Conservation (phyloP, 2,888 invertebrate genomes). For the Eupithecia abbreviata region DNA sequence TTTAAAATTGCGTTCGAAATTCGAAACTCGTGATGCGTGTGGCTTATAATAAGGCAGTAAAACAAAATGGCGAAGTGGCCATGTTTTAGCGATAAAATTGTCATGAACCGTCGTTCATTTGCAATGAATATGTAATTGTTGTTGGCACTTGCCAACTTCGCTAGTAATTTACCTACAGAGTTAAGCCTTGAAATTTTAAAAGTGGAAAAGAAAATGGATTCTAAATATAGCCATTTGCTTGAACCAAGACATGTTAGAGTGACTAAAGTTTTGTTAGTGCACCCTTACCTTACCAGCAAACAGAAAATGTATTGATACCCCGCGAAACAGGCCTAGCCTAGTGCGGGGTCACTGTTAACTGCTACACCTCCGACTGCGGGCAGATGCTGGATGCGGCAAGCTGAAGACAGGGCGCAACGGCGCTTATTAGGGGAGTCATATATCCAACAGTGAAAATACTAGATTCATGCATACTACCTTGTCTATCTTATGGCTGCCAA, state of each 20-base stretch:
- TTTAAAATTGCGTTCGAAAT: slow-evolving; percentile 61
- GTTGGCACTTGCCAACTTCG: neutral
- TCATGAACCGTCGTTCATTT: slow-evolving; percentile 31
- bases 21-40: slow-evolving; percentile 61
- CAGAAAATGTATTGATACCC: too few species aligned
- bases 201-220: neutral
- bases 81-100: slow-evolving; percentile 27
- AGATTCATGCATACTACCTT: too few species aligned
- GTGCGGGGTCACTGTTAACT: too few species aligned
- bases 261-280: too few species aligned
- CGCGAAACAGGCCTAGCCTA: too few species aligned
- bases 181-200: neutral
- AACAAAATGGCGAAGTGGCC: slow-evolving; percentile 27
- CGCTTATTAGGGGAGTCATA: too few species aligned
- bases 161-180: neutral
- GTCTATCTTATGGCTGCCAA: too few species aligned
- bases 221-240: neutral
- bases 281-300: too few species aligned
- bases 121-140: slow-evolving; percentile 24
- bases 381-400: too few species aligned
- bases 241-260: neutral
- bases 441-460: too few species aligned
- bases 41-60: slow-evolving; percentile 27
- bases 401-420: too few species aligned
- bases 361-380: too few species aligned